Conservation (phyloP, 35 echinoderm and acorn worm species). For the Lytechinus variegatus region DNA sequence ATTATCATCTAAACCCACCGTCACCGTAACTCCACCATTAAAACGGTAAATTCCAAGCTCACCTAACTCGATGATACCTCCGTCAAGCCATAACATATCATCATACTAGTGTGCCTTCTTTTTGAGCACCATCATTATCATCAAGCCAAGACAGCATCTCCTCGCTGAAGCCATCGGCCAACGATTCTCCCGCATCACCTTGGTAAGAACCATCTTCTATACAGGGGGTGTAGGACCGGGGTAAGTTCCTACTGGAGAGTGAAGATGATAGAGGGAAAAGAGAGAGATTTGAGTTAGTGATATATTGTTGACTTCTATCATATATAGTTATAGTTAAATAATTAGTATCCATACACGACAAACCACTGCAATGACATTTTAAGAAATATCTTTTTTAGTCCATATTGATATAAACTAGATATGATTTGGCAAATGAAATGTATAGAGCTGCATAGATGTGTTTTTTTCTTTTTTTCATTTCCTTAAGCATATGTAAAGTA, state of each 20-base stretch:
- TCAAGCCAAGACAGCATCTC: conserved; percentile 82
- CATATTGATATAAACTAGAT: neutral
- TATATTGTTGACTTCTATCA: no score
- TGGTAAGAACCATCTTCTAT: conserved; percentile 69
- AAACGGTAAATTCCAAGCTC: neutral
- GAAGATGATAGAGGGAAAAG: neutral
- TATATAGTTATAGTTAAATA: no score
- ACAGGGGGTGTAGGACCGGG: conserved; percentile 62
- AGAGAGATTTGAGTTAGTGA: neutral
- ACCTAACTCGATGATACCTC: neutral
- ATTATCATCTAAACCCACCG: no score
- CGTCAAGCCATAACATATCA: neutral
- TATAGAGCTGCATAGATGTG: neutral
- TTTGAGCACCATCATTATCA: conserved; percentile 59
- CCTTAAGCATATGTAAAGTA: no score
- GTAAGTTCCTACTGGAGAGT: conserved; percentile 6
- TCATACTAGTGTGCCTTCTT: conserved; percentile 70
- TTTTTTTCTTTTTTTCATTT: no score
- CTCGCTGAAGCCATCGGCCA: conserved; percentile 74
- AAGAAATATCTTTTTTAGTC: no score
- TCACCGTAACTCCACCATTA: no score
- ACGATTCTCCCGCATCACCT: conserved; percentile 72
- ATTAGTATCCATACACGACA: no score
- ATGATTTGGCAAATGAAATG: neutral
- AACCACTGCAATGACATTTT: no score